Evolutionary conservation across 64 coral and sea anemone genomes (phyloP).

Genomic region (Catalaphyllia jardinei): DNA sequence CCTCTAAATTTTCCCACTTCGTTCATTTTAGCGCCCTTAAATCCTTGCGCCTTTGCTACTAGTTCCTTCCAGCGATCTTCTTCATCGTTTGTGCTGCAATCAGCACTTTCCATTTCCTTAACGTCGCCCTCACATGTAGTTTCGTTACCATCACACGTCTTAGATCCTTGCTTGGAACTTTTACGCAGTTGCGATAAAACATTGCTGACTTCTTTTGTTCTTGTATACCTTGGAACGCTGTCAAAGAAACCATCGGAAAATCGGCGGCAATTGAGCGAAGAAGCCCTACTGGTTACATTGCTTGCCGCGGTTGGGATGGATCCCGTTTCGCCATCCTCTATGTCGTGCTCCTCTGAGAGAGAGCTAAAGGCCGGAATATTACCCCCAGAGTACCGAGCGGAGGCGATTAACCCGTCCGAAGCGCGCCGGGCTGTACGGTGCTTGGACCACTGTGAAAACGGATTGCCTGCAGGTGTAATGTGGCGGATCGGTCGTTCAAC

Average conservation of each 20-base stretch:
- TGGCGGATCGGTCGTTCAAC: slow-evolving; percentile 14
- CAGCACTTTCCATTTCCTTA: slow-evolving; percentile 10
- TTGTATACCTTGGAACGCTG: slow-evolving; percentile 8
- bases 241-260: slow-evolving; percentile 50
- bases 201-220: slow-evolving; percentile 13
- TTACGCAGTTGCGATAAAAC: slow-evolving; percentile 22
- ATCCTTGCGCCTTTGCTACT: slow-evolving; percentile 38
- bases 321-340: not conserved
- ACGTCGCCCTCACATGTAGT: not conserved
- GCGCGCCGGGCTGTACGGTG: not conserved
- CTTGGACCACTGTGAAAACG: slow-evolving; percentile 4
- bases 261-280: slow-evolving; percentile 31
- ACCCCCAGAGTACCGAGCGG: not conserved
- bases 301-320: not conserved
- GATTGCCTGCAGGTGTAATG: slow-evolving; percentile 4
- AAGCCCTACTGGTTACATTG: slow-evolving; percentile 7
- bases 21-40: not conserved
- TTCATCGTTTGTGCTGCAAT: slow-evolving; percentile 28
- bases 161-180: not conserved
- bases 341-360: slow-evolving; percentile 14
- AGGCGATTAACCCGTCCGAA: not conserved
- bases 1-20: not conserved
- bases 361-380: not conserved
- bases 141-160: not conserved
- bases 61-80: slow-evolving; percentile 37